Conservation (phyloP, 1,140 invertebrate species). For the Planococcus citri region DNA sequence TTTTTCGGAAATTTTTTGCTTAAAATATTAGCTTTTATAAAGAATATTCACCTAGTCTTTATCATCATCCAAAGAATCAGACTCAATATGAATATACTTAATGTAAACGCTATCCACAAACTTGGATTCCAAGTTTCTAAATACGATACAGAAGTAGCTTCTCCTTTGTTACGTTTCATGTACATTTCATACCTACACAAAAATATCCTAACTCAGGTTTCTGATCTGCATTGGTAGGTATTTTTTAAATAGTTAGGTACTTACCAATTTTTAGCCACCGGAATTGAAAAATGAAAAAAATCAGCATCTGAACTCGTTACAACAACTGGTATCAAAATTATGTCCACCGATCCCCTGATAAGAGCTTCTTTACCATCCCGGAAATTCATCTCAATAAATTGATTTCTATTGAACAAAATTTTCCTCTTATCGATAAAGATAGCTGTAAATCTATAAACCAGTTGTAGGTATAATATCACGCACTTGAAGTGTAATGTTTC, state of each 20-base stretch:
- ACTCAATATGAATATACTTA: constrained; percentile 22
- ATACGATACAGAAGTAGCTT: constrained; percentile 24
- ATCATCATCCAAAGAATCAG: constrained; percentile 15
- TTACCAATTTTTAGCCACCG: constrained; percentile 24
- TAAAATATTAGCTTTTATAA: no score
- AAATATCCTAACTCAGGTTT: not conserved
- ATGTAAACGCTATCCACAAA: constrained; percentile 23
- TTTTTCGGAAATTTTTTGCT: no score
- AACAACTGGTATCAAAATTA: constrained; percentile 23
- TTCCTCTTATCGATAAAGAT: not conserved
- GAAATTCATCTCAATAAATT: constrained; percentile 21
- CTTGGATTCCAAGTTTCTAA: constrained; percentile 25
- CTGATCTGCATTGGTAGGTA: not conserved
- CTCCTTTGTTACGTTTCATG: constrained; percentile 20
- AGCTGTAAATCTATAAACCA: not conserved
- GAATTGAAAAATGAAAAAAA: constrained; percentile 25
- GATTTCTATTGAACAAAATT: not conserved
- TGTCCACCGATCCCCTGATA: constrained; percentile 20
- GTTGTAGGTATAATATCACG: not conserved
- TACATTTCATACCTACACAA: constrained; percentile 24
- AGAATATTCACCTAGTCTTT: constrained; percentile 24
- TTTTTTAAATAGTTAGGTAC: not conserved
- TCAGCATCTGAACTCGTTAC: constrained; percentile 23
- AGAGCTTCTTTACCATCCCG: constrained; percentile 12
- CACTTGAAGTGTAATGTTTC: not conserved